A percentile compares a stretch with the other conserved stretches of the same genome.
Conservation (phyloP, 2,888 invertebrate genomes). For the Watsonalla binaria region DNA sequence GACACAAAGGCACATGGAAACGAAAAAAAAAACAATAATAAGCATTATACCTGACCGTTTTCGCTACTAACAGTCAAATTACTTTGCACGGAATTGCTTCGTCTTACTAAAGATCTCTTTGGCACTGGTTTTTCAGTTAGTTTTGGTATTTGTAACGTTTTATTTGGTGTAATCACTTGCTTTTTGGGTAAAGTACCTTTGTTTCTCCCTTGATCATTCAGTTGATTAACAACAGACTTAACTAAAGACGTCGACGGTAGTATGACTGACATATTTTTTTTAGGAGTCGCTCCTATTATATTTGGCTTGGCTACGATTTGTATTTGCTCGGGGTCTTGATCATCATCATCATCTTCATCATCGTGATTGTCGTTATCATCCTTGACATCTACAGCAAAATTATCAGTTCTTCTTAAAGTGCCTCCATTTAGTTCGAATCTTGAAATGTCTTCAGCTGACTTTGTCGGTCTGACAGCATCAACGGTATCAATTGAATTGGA, state of each 20-base stretch:
- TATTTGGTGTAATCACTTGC: slow-evolving; percentile 67
- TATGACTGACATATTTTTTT: slow-evolving; percentile 48
- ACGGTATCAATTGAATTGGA: slow-evolving; percentile 49
- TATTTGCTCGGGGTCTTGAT: slow-evolving; percentile 23
- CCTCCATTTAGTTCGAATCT: slow-evolving; percentile 24
- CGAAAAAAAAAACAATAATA: slow-evolving; percentile 23
- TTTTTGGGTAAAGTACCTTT: slow-evolving; percentile 63
- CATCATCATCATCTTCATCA: slow-evolving; percentile 23
- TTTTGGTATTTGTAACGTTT: slow-evolving; percentile 74
- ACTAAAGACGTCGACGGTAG: slow-evolving; percentile 69
- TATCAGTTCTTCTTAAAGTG: slow-evolving; percentile 15
- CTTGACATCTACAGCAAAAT: slow-evolving; percentile 21
- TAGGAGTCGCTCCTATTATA: slow-evolving; percentile 69
- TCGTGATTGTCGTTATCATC: slow-evolving; percentile 25
- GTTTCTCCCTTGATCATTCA: slow-evolving; percentile 63
- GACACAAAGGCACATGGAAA: slow-evolving; percentile 24
- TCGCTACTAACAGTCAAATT: slow-evolving; percentile 49
- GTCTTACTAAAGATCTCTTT: slow-evolving; percentile 61
- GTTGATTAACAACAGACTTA: slow-evolving; percentile 60
- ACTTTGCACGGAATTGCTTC: slow-evolving; percentile 69
- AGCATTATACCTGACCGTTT: slow-evolving; percentile 68
- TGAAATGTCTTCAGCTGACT: slow-evolving; percentile 57
- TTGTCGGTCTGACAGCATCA: slow-evolving; percentile 56
- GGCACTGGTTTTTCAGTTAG: slow-evolving; percentile 69
- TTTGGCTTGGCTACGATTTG: slow-evolving; percentile 53